Conservation (phyloP, 2,888 invertebrate genomes). For the Lithodes maja region DNA sequence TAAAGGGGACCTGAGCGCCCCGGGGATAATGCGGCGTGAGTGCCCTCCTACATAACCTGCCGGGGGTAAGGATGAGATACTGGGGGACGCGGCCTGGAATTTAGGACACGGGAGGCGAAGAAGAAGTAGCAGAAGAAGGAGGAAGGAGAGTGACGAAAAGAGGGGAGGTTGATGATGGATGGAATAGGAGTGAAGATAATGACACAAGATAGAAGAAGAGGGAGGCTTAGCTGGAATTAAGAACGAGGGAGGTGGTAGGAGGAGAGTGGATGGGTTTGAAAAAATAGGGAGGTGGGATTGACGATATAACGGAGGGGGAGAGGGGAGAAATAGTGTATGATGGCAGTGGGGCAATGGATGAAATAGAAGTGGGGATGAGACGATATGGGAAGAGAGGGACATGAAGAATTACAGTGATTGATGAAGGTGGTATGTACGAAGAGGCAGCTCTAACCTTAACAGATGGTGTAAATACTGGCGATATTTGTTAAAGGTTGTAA, state of each 20-base stretch:
- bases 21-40: neutral
- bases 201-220: neutral
- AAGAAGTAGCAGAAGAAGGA: neutral
- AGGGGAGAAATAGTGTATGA: too few relatives aligned
- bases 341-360: too few relatives aligned
- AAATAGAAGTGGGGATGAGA: too few relatives aligned
- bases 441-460: too few relatives aligned
- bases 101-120: neutral
- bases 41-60: neutral
- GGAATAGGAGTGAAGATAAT: neutral
- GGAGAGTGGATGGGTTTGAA: conserved; percentile 13
- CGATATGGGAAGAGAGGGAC: too few relatives aligned
- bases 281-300: neutral
- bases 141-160: neutral
- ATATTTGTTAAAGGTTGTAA: too few relatives aligned
- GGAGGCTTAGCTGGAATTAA: neutral
- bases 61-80: neutral
- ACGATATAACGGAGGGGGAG: too few relatives aligned
- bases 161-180: neutral
- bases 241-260: neutral
- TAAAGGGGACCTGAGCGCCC: neutral
- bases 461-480: too few relatives aligned
- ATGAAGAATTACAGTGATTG: too few relatives aligned
- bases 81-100: neutral
- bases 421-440: too few relatives aligned